phyloP scores from a whole-genome alignment of 92 coral and sea anemone species.

The Chrysogorgia sp. region DNA sequence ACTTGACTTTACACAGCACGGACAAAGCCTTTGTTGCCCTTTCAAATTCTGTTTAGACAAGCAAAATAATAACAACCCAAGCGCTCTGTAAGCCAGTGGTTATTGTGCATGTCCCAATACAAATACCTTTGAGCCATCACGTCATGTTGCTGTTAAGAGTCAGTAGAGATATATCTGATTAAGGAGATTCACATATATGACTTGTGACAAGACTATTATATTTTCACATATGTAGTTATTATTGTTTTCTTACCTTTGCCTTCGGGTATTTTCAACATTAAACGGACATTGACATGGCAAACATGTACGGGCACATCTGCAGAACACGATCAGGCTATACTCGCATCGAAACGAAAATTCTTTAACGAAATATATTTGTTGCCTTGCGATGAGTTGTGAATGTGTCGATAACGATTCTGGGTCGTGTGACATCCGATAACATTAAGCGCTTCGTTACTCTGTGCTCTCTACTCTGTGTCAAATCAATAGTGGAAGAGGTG shows the following conservation, averaged over 20 bases:
- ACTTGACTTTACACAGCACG: too few species aligned
- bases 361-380: too few species aligned
- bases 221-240: neutral
- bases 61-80: too few species aligned
- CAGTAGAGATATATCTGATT: too few species aligned
- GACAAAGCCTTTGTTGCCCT: too few species aligned
- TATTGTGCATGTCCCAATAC: too few species aligned
- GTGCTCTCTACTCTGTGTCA: neutral
- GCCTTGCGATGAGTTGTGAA: neutral
- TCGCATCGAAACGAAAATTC: too few species aligned
- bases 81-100: too few species aligned
- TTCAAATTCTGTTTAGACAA: too few species aligned
- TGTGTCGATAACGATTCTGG: neutral
- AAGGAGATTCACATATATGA: neutral
- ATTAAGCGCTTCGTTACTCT: neutral
- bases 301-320: neutral
- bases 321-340: neutral
- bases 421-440: neutral
- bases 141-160: too few species aligned
- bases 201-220: neutral
- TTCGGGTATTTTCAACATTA: neutral
- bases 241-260: neutral
- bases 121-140: too few species aligned
- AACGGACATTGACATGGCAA: neutral
- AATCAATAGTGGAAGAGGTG: neutral